Evolutionary conservation across 2,797 vertebrate species (phyloP), one percentile per base, ranked within the genome.

Genomic region (Gymnothorax reevesii): DNA sequence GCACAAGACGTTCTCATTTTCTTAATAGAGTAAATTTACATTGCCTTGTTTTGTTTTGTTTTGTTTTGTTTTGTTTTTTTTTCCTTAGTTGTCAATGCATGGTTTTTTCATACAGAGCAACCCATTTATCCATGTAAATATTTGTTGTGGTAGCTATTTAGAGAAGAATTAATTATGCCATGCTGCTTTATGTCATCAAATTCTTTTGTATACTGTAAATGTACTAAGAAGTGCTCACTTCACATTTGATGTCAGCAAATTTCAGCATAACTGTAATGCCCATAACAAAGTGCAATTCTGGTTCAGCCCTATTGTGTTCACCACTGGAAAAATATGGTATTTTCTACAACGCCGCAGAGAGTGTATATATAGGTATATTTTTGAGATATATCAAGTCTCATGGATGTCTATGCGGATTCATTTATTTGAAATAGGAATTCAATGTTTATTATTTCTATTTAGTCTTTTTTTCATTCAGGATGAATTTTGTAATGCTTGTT

Each of bases 31-130:
- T 88, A 66, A 66, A n/a, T 66, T 66, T 66, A n/a, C 62, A n/a
- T 42, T 42, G 22, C n/a, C n/a, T n/a, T n/a, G n/a, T n/a, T 66
- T 80, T 22, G 77, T 94, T 94, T 95, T 96, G 96, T 95, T 54
- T 22, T 54, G n/a, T n/a, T 66, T 80, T 22, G 77, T 94, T 94
- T 95, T 96, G 96, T 95, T 54, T 22, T 54, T 7, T 60, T 42
- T n/a, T 62, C 42, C 69, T 89, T 94, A 94, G 95, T 94, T 91
- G 94, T 90, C 96, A 96, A 94, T 97, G 98, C 98, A 99, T 98
- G 98, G 96, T 97, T 95, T 93, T 95, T 95, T 91, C 42, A 91
- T 96, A 95, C 89, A 91, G 88, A 92, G 89, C 95, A 95, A 94
- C 93, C 91, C 90, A 94, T 95, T 93, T 91, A 77, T 79, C 94